Evolutionary conservation across 2,113 vertebrate genomes (phyloP).

Genomic region (Saccopteryx leptura): DNA sequence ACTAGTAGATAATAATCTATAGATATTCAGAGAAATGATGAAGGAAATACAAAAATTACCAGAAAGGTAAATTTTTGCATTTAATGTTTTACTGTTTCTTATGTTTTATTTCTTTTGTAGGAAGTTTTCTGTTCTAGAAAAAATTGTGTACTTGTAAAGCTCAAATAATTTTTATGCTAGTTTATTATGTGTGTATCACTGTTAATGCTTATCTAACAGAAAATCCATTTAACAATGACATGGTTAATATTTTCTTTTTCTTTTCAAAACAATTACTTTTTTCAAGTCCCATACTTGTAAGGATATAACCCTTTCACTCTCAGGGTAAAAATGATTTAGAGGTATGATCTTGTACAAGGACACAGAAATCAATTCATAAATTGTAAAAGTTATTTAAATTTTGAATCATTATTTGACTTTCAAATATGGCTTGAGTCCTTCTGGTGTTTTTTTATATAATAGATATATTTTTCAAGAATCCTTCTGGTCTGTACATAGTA

Average conservation of each 20-base stretch:
- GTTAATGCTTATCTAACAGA: background rate
- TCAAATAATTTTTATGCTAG: background rate
- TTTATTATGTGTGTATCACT: background rate
- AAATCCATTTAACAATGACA: background rate
- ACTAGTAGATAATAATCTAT: background rate
- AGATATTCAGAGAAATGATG: background rate
- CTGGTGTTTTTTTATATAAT: background rate
- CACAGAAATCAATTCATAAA: constrained; percentile 10
- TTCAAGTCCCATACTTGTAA: background rate
- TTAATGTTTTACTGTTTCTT: background rate
- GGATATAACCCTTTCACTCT: background rate
- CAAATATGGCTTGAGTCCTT: background rate
- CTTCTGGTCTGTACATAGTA: background rate
- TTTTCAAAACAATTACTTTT: background rate
- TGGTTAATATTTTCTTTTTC: background rate
- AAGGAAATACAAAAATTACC: background rate
- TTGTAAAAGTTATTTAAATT: background rate
- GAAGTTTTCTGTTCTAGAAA: background rate
- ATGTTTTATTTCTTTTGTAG: background rate
- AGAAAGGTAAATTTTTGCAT: background rate
- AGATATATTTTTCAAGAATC: background rate
- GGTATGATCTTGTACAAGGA: background rate
- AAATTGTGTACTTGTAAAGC: background rate
- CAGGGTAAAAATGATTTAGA: background rate
- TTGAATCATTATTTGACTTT: constrained; percentile 12